A percentile compares a stretch with the other conserved stretches of the same genome.
phyloP scores from a whole-genome alignment of 2,797 vertebrate species.

The Syngnathus rostellatus region DNA sequence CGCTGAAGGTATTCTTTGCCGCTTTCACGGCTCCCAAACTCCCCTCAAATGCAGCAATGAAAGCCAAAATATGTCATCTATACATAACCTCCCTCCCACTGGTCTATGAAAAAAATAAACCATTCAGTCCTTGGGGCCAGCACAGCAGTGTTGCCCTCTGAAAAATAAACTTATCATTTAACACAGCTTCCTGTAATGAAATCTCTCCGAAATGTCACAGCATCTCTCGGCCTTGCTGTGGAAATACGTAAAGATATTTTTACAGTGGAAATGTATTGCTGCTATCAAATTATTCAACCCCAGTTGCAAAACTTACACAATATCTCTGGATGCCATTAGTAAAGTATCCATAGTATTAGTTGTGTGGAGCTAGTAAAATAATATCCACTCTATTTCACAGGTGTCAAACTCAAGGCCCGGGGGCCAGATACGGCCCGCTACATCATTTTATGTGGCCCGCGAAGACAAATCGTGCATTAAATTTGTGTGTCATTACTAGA shows the following conservation, averaged over 20 bases:
- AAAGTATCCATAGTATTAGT: not conserved
- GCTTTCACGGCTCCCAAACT: slow-evolving; percentile 30
- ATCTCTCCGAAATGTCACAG: not conserved
- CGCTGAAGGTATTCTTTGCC: slow-evolving; percentile 1
- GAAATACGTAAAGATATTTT: not conserved
- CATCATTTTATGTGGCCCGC: too few relatives aligned
- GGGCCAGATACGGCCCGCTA: too few relatives aligned
- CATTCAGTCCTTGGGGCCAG: not conserved
- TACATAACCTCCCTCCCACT: slow-evolving; percentile 31
- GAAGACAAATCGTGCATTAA: too few relatives aligned
- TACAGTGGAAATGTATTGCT: not conserved
- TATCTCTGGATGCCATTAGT: not conserved
- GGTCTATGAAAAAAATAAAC: slow-evolving; percentile 26
- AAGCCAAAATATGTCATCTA: slow-evolving; percentile 41
- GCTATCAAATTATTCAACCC: not conserved
- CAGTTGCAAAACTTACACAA: not conserved
- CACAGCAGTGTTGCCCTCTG: not conserved
- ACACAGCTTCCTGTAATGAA: not conserved
- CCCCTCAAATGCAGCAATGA: slow-evolving; percentile 43
- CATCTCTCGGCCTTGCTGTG: not conserved
- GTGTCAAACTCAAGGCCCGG: too few relatives aligned
- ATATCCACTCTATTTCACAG: too few relatives aligned
- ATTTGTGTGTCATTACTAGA: too few relatives aligned
- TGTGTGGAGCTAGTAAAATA: not conserved
- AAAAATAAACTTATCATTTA: not conserved